Base-by-base conservation (phyloP, 2,888 invertebrate species). In the Eristalis pertinax region DNA sequence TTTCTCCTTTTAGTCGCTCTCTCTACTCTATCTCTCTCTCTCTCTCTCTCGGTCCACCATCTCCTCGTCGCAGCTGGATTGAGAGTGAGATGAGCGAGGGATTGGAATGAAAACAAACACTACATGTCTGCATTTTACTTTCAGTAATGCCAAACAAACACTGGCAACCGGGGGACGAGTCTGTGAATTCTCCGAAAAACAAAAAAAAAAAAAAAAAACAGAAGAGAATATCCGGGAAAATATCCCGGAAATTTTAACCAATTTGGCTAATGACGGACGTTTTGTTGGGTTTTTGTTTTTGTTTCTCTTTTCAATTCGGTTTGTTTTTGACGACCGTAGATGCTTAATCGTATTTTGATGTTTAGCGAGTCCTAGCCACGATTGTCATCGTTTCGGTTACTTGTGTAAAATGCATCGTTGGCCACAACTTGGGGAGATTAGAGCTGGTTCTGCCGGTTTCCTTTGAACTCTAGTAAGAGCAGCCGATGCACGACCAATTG, bases 81-180 rank as follows among this genome's bases (percentile, higher is more conserved):
- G 15, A 56, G 13, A 38, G 4, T 4, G 15, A 4, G 58, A 32
- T 22, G 60, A 13, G 24, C 2, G 60, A 15, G 60, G 41, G 0
- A 24, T 24, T 62, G 62, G 32, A 62, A 43, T 41, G 26, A 67
- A 38, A 73, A 74, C 69, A 65, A 70, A 73, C 41, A 68, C 32
- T 63, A 74, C 67, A 62, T 60, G 86, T 82, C 78, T 82, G 69
- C 41, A 78, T 50, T 81, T 85, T 77, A 69, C 73, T 77, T 69
- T 63, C 38, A 58, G 84, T 80, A 73, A 80, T 74, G 74, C 50
- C 50, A 73, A 13, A 41, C 72, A 72, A 72, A 72, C 65, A 79
- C 64, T 65, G 32, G 32, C 58, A 38, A 38, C 8, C 13, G 38
- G 32, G 29, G 32, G 13, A 38, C 24, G 24, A 67, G 26, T 24